Conservation (phyloP, 1,140 invertebrate species). For the Drosophila novamexicana region DNA sequence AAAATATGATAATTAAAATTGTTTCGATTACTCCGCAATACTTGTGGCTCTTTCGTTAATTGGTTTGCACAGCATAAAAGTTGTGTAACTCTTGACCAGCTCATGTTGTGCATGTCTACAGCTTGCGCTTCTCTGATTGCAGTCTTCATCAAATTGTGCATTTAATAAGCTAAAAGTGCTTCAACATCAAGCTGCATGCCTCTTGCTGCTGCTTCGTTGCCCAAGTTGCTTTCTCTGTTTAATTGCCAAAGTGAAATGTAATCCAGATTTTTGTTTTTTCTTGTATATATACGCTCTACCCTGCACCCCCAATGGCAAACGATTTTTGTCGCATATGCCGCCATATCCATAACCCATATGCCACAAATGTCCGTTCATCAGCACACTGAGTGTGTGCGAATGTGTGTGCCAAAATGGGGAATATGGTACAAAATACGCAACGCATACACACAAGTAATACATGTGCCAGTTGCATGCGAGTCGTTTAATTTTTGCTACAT, state of each 20-base stretch:
- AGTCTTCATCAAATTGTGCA: constrained; percentile 48
- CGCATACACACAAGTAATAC: constrained; percentile 25
- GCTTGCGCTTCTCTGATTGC: constrained; percentile 14
- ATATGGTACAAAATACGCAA: constrained; percentile 21
- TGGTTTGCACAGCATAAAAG: background rate
- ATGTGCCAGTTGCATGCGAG: constrained; percentile 34
- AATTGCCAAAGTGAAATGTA: constrained; percentile 64
- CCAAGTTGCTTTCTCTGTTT: constrained; percentile 40
- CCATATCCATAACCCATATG: constrained; percentile 54
- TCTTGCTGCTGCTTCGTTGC: background rate
- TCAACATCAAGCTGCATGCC: constrained; percentile 34
- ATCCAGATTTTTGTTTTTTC: constrained; percentile 43
- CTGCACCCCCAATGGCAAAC: constrained; percentile 19
- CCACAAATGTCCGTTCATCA: constrained; percentile 56
- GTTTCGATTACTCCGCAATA: background rate
- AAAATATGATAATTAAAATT: constrained; percentile 22
- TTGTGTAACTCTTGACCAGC: constrained; percentile 9
- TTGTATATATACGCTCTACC: background rate
- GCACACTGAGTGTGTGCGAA: constrained; percentile 6
- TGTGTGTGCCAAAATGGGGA: constrained; percentile 39
- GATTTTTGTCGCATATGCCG: constrained; percentile 41
- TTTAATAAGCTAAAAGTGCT: constrained; percentile 54
- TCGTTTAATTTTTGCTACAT: constrained; percentile 52
- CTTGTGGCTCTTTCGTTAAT: constrained; percentile 16
- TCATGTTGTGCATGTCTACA: background rate